These are phyloP conservation scores for Drosophila buzzatii DNA, from an alignment of 2,888 invertebrate genomes.

Conservation along the genomic window DNA sequence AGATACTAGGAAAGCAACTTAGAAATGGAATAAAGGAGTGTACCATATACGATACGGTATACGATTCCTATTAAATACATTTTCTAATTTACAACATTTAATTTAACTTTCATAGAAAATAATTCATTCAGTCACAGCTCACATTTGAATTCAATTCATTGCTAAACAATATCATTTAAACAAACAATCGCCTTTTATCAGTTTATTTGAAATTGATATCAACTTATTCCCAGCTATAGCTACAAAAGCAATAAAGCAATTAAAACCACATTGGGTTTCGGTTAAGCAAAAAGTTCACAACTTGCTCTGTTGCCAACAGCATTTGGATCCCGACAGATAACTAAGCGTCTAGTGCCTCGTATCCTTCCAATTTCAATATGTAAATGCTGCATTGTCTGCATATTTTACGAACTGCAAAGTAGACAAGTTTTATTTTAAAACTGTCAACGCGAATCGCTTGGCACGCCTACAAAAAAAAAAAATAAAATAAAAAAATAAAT, in stretches of 20 bases:
- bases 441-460: slow-evolving; percentile 67
- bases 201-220: neutral
- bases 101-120: neutral
- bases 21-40: too few species aligned
- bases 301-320: slow-evolving; percentile 12
- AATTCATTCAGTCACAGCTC: neutral
- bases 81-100: neutral
- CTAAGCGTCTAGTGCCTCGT: slow-evolving; percentile 11
- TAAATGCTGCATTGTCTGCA: slow-evolving; percentile 60
- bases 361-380: slow-evolving; percentile 47
- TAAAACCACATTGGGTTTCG: slow-evolving; percentile 44
- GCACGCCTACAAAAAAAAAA: slow-evolving; percentile 62
- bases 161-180: neutral
- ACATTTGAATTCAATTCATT: neutral
- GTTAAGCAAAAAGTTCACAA: slow-evolving; percentile 33
- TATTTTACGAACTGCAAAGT: slow-evolving; percentile 77
- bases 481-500: slow-evolving; percentile 8
- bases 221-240: neutral
- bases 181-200: too few species aligned
- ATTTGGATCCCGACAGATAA: slow-evolving; percentile 7
- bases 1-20: too few species aligned
- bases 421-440: slow-evolving; percentile 80
- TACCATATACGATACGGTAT: too few species aligned
- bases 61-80: too few species aligned
- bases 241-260: slow-evolving; percentile 56